Conservation (phyloP, 2,888 invertebrate genomes). For the Thymelicus acteon region DNA sequence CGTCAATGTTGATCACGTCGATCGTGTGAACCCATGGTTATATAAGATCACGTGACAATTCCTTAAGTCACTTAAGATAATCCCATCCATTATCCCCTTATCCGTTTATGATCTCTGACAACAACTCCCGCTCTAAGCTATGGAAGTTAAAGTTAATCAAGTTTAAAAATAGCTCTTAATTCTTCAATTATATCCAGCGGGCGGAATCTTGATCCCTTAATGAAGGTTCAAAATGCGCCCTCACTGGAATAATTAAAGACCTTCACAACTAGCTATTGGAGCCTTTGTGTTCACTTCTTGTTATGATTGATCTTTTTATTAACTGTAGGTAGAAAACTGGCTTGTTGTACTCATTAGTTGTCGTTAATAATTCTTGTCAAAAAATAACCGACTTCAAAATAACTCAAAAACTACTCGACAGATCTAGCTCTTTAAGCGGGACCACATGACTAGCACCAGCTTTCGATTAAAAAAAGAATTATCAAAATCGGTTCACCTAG, state of each 20-base stretch:
- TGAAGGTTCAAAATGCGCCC: conserved; percentile 38
- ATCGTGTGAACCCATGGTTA: no score
- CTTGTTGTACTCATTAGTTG: no score
- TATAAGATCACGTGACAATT: no score
- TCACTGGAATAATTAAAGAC: conserved; percentile 35
- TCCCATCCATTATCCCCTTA: background rate
- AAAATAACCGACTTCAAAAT: no score
- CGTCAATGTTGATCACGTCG: no score
- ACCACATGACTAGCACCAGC: no score
- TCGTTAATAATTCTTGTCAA: no score
- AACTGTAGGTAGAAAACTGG: background rate
- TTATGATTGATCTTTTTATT: conserved; percentile 3
- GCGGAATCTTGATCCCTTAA: conserved; percentile 30
- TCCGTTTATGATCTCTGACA: background rate
- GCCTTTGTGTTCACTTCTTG: conserved; percentile 22
- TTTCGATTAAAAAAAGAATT: no score
- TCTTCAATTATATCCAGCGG: conserved; percentile 6
- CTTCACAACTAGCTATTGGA: conserved; percentile 18
- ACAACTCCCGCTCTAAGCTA: background rate
- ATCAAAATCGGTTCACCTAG: no score
- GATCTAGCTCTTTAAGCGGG: no score
- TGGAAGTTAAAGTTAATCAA: conserved; percentile 10
- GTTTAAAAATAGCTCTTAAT: conserved; percentile 16
- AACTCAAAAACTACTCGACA: no score
- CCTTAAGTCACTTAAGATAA: background rate